Evolutionary conservation across 2,113 vertebrate species (phyloP), one percentile per base, ranked within the genome.

Genomic region (Nycticorax nycticorax): DNA sequence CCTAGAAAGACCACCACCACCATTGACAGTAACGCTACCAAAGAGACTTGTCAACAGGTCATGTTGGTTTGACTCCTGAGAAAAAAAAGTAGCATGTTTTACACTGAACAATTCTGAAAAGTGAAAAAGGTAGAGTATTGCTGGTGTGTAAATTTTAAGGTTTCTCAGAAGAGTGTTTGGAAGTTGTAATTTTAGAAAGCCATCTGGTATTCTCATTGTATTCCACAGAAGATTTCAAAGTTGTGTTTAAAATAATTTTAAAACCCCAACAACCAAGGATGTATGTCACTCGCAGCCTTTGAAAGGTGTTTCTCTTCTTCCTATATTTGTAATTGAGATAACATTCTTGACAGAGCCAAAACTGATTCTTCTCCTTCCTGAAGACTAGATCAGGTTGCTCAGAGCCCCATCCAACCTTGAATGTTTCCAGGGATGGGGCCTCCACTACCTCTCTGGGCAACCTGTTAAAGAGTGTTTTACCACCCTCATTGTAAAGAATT

Each of bases 161-260:
- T 97, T 95, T 96, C 93, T 94, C 85, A 93, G 80, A 95, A 95
- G 86, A 85, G 80, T 74, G 15, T 64, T 96, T 94, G 91, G 92
- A 95, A 95, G 68, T 87, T 89, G 75, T 64, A 69, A 24, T 97
- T 96, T 89, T 92, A 81, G 96, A 94, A 95, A 97, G 89, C 88
- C 93, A 94, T 94, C 89, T 37, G 92, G 69, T 93, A 94, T 96
- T 96, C 67, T 96, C 93, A 76, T 92, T n/a, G 86, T 96, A 66
- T 97, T 74, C 79, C 72, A 83, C 53, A 92, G 50, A 84, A 56
- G 95, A 90, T 94, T 95, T 96, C 84, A 89, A 78, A 92, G 88
- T 62, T 92, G 85, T 88, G 89, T 81, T 89, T 80, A 85, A 84
- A 95, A 63, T 92, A 95, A 95, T 55, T 33, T 45, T 23, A 64